phyloP scores from a whole-genome alignment of 1,140 invertebrate genomes.

The Geopemphigus sp. region DNA sequence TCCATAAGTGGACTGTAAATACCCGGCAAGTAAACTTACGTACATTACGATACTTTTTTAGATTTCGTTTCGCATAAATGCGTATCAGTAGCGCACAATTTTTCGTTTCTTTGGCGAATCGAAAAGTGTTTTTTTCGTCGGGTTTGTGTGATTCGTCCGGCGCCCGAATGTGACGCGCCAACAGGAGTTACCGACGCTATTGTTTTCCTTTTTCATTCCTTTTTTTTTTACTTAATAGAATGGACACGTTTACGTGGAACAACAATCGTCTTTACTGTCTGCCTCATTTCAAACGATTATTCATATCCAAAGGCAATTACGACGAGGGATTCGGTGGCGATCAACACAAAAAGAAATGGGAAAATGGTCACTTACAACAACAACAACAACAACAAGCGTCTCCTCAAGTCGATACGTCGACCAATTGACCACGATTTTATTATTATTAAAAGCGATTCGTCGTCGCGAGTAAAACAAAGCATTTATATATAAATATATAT shows the following conservation, averaged over 20 bases:
- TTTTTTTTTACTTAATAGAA: conserved; percentile 57
- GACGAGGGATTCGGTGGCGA: conserved; percentile 74
- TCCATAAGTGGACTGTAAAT: no score
- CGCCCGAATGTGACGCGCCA: no score
- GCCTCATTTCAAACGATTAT: conserved; percentile 78
- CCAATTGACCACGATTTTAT: neutral
- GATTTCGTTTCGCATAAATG: no score
- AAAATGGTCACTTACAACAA: conserved; percentile 11
- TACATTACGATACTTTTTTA: no score
- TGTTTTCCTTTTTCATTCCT: neutral
- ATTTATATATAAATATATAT: neutral
- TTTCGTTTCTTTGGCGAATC: no score
- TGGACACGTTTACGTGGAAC: conserved; percentile 75
- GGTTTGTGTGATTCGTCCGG: no score
- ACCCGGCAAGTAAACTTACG: no score
- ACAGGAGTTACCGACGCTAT: no score
- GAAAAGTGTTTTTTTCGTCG: no score
- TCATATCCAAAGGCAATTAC: conserved; percentile 81
- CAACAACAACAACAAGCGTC: no score
- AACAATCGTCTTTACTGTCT: conserved; percentile 75
- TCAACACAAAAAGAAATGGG: conserved; percentile 66
- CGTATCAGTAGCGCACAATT: no score
- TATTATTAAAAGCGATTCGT: neutral
- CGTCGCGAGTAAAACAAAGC: neutral
- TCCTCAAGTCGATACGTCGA: neutral